Conservation (phyloP, 2,888 invertebrate genomes). For the Tipula lateralis region DNA sequence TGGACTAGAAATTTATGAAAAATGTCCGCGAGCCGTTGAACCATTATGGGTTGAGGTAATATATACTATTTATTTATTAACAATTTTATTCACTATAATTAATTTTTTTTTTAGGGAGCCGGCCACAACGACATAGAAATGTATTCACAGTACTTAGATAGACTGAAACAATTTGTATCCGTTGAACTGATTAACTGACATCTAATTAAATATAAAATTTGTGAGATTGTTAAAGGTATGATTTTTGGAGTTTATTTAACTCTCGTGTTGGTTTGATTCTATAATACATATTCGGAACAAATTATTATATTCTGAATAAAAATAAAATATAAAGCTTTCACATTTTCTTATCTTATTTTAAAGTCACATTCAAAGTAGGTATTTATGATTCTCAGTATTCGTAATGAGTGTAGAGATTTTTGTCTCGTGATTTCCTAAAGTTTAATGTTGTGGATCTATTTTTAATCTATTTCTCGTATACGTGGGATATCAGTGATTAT, state of each 20-base stretch:
- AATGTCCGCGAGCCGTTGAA: conserved; percentile 89
- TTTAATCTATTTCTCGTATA: not conserved
- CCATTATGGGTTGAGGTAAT: conserved; percentile 83
- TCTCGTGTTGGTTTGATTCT: not conserved
- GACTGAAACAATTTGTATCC: conserved; percentile 87
- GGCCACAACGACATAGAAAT: conserved; percentile 95
- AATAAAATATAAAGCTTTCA: not conserved
- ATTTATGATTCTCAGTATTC: not conserved
- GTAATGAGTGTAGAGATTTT: not conserved
- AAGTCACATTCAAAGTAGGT: not conserved
- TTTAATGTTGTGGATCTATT: not conserved
- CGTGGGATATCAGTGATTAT: not conserved
- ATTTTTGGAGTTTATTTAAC: not conserved
- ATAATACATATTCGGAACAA: not conserved
- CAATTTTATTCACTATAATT: not conserved
- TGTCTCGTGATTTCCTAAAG: not conserved
- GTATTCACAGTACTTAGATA: conserved; percentile 87
- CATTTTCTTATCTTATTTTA: not conserved
- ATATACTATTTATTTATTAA: conserved; percentile 44
- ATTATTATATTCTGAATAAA: not conserved
- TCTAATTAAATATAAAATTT: conserved; percentile 42
- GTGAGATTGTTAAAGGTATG: conserved; percentile 25
- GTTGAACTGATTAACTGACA: conserved; percentile 89
- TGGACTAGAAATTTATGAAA: conserved; percentile 87
- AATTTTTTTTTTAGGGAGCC: conserved; percentile 63